Conservation (phyloP, 2,113 vertebrate species). For the Mus spicilegus region DNA sequence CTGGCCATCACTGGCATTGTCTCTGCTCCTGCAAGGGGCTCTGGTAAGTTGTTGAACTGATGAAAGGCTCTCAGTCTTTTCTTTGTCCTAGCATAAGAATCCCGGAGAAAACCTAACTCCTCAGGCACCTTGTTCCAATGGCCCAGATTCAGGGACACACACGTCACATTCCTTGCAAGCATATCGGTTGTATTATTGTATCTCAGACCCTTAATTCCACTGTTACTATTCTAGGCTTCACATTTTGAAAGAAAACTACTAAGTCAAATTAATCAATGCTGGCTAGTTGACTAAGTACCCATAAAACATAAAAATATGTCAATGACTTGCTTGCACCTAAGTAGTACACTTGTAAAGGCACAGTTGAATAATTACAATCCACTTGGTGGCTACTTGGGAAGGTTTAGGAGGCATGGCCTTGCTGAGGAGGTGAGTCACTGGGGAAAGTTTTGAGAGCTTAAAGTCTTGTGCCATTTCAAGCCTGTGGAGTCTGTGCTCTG, state of each 20-base stretch:
- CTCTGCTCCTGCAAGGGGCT: not conserved
- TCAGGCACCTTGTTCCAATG: not conserved
- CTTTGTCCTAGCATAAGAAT: not conserved
- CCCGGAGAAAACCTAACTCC: not conserved
- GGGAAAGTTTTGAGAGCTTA: not conserved
- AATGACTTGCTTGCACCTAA: not conserved
- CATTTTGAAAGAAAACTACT: not conserved
- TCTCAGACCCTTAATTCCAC: not conserved
- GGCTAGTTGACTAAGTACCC: not conserved
- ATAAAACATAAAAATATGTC: not conserved
- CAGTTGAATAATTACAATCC: not conserved
- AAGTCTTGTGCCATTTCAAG: not conserved
- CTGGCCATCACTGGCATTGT: not conserved
- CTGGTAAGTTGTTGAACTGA: not conserved
- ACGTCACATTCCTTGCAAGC: not conserved
- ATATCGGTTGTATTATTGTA: not conserved
- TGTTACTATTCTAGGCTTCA: not conserved
- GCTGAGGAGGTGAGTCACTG: not conserved
- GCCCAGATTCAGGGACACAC: not conserved
- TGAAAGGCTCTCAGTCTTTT: not conserved
- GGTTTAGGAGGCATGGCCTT: not conserved
- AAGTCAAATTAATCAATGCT: not conserved
- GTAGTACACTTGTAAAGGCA: not conserved
- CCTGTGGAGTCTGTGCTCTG: not conserved
- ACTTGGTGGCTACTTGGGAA: not conserved